Percentiles rank a stretch among this genome's conserved stretches.
These are phyloP conservation scores for Cataglyphis cursor DNA, from an alignment of 2,888 invertebrate species.

Conservation along the genomic window DNA sequence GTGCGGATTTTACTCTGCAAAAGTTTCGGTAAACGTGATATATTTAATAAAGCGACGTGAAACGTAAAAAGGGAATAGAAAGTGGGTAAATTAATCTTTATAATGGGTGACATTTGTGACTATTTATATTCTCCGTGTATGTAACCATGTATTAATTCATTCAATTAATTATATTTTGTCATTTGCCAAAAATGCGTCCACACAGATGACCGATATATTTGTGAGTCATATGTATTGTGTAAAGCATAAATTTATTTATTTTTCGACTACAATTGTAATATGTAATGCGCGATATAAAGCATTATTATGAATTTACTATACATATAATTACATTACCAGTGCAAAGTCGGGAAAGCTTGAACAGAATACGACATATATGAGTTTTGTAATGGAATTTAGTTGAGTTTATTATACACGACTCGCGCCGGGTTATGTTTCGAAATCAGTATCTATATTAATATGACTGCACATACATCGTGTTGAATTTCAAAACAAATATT, in stretches of 20 bases:
- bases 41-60: conserved; percentile 4
- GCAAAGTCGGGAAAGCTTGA: conserved; percentile 40
- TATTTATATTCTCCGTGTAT: conserved; percentile 14
- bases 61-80: background rate
- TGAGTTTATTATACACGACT: conserved; percentile 34
- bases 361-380: conserved; percentile 30
- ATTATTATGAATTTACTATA: conserved; percentile 25
- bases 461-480: conserved; percentile 14
- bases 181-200: conserved; percentile 36
- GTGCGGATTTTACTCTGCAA: background rate
- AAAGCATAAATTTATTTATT: conserved; percentile 42
- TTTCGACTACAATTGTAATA: conserved; percentile 14
- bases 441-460: conserved; percentile 45
- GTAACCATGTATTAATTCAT: conserved; percentile 31
- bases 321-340: conserved; percentile 26
- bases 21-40: background rate
- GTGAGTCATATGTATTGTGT: conserved; percentile 13
- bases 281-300: conserved; percentile 25
- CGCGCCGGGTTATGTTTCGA: conserved; percentile 26
- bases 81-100: conserved; percentile 23
- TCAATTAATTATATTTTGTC: conserved; percentile 42
- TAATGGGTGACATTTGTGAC: background rate
- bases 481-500: conserved; percentile 48
- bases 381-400: conserved; percentile 46
- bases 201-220: conserved; percentile 18